Conservation (phyloP, 92 coral and sea anemone species). For the Bergia sp. region DNA sequence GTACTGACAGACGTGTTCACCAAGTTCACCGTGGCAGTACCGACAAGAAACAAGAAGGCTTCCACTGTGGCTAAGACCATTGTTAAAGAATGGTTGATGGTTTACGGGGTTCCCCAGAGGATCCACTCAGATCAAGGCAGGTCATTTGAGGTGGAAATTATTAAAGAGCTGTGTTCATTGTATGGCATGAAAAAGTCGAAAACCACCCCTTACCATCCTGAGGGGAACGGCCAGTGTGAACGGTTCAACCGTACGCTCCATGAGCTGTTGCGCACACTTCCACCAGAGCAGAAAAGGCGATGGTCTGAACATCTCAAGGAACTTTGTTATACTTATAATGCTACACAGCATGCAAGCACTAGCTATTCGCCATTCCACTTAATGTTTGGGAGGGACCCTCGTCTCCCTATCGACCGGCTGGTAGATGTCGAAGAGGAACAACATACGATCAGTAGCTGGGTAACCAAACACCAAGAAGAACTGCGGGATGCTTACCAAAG, state of each 20-base stretch:
- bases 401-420: too few relatives aligned
- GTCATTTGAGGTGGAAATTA: background rate
- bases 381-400: background rate
- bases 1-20: constrained; percentile 38
- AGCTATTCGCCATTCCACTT: background rate
- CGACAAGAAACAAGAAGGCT: constrained; percentile 20
- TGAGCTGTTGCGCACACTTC: constrained; percentile 35
- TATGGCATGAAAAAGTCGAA: too few relatives aligned
- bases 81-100: background rate
- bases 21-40: constrained; percentile 35
- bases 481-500: background rate
- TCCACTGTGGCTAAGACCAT: background rate
- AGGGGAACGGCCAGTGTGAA: too few relatives aligned
- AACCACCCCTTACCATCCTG: background rate
- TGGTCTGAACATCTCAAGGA: constrained; percentile 53
- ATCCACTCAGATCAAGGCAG: background rate
- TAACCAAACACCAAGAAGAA: too few relatives aligned
- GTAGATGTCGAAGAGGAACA: too few relatives aligned
- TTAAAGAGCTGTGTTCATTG: too few relatives aligned
- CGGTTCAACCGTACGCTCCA: too few relatives aligned
- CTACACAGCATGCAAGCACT: background rate
- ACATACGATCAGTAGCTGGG: background rate
- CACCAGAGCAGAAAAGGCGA: constrained; percentile 29
- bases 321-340: background rate
- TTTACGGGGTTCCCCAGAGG: background rate